phyloP scores from a whole-genome alignment of 2,888 invertebrate species.

The Nematopogon swammerdamellus region DNA sequence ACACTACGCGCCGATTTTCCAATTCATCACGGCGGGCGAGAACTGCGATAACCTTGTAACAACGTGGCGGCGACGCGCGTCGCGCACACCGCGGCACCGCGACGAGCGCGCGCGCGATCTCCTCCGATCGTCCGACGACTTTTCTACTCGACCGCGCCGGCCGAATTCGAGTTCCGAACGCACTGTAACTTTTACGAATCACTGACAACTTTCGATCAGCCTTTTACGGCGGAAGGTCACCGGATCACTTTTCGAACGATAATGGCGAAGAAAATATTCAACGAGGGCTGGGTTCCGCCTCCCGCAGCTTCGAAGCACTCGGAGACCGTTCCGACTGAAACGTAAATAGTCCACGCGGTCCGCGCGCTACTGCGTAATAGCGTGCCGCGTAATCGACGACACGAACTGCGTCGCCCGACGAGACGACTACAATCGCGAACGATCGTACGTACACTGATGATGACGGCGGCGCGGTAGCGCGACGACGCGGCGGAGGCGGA shows the following conservation, averaged over 20 bases:
- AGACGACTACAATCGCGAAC: constrained; percentile 38
- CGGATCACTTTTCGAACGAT: constrained; percentile 1
- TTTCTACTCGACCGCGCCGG: constrained; percentile 26
- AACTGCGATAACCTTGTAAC: constrained; percentile 55
- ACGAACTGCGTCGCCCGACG: constrained; percentile 28
- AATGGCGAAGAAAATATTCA: constrained; percentile 4
- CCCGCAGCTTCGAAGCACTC: constrained; percentile 16
- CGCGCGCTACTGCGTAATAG: constrained; percentile 49
- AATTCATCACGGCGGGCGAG: constrained; percentile 52
- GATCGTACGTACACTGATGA: constrained; percentile 48
- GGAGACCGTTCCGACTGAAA: neutral
- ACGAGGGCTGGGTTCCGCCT: neutral
- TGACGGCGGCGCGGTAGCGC: constrained; percentile 23
- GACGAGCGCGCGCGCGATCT: no score
- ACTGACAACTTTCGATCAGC: constrained; percentile 1
- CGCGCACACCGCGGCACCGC: no score
- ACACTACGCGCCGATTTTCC: constrained; percentile 55
- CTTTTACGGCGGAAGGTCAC: constrained; percentile 1
- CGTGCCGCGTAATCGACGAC: constrained; percentile 17
- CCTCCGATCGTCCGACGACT: no score
- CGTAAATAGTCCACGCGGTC: constrained; percentile 41
- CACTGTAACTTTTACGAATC: constrained; percentile 34
- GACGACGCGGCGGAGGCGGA: constrained; percentile 26
- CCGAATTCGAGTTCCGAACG: constrained; percentile 27
- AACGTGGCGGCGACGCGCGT: constrained; percentile 34